Evolutionary conservation across 2,888 invertebrate species (phyloP).

Genomic region (Plagodis pulveraria): DNA sequence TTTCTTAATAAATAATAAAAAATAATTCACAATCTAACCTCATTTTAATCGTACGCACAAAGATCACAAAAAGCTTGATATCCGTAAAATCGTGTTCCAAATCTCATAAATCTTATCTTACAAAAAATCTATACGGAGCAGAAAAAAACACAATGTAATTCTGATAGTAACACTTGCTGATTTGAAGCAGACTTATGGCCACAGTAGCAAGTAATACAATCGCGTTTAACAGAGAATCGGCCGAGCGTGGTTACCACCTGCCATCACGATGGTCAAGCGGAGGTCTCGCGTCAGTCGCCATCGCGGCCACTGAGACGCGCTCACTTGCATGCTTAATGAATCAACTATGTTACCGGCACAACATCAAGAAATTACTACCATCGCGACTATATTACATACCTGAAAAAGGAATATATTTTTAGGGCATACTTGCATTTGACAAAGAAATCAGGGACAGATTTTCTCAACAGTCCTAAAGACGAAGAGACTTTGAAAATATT

Average conservation of each 20-base stretch:
- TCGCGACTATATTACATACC: too few species aligned
- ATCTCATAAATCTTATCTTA: conserved; percentile 12
- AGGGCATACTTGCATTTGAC: too few species aligned
- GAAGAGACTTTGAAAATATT: too few species aligned
- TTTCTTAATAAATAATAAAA: background rate
- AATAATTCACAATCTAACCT: conserved; percentile 6
- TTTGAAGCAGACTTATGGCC: conserved; percentile 13
- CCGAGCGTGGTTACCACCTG: conserved; percentile 34
- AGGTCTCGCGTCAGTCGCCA: conserved; percentile 70
- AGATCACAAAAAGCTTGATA: conserved; percentile 12
- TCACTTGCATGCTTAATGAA: conserved; percentile 37
- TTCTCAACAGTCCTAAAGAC: too few species aligned
- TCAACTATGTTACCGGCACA: conserved; percentile 26
- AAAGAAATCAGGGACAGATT: too few species aligned
- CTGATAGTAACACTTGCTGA: conserved; percentile 12
- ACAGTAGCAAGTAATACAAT: conserved; percentile 25
- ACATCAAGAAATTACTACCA: too few species aligned
- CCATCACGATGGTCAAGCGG: conserved; percentile 31
- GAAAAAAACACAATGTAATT: conserved; percentile 19
- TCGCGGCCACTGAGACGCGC: conserved; percentile 58
- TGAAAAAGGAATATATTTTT: too few species aligned
- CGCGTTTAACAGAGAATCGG: conserved; percentile 27
- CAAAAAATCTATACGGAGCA: conserved; percentile 9
- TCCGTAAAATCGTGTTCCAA: conserved; percentile 18
- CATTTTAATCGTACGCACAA: conserved; percentile 1